Evolutionary conservation across 35 echinoderm and acorn worm genomes (phyloP), one percentile per base, ranked within the genome.

Genomic region (Chiridota heheva): DNA sequence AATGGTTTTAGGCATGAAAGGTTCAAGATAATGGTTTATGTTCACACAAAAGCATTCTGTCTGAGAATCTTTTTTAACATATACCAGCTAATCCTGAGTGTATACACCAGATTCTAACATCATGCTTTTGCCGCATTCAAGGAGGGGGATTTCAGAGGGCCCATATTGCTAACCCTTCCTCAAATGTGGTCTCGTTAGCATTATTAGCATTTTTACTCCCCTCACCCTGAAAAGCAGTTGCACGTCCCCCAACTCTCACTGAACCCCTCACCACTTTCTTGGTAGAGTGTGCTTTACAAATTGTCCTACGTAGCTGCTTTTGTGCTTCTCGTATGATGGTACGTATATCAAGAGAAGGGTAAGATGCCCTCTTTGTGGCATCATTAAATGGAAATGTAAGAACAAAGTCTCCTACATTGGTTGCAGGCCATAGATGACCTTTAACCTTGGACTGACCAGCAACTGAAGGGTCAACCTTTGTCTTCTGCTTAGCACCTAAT

Each of bases 311-410:
- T 55, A 95, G 47, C 69, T 81, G 63, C 49, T 95, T 95, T 43
- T 95, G 85, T 15, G 86, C 73, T 85, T 95, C 91, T 58, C 73
- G 69, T 18, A 95, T 89, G 46, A 95, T 53, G 33, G 80, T 75
- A 5, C 91, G 57, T 15, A 95, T 88, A 37, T 95, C 91, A 0
- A 95, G 81, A 17, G 73, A 44, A 34, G 91, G 91, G 35, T 34
- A 44, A 39, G 81, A 84, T n/a, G 91, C 80, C 15, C 86, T 42
- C 47, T 76, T 73, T 51, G 86, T 95, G 17, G 81, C 81, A 7
- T 95, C 86, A 40, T 95, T 95, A 16, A 88, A 89, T 1, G 91
- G 91, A 39, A 89, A 95, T 5, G 81, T 85, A 51, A 95, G 67
- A 33, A 84, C 46, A 75, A 95, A 89, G 38, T 95, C 86, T 17